phyloP scores from a whole-genome alignment of 2,888 invertebrate species.

The Clistopyga incitator region DNA sequence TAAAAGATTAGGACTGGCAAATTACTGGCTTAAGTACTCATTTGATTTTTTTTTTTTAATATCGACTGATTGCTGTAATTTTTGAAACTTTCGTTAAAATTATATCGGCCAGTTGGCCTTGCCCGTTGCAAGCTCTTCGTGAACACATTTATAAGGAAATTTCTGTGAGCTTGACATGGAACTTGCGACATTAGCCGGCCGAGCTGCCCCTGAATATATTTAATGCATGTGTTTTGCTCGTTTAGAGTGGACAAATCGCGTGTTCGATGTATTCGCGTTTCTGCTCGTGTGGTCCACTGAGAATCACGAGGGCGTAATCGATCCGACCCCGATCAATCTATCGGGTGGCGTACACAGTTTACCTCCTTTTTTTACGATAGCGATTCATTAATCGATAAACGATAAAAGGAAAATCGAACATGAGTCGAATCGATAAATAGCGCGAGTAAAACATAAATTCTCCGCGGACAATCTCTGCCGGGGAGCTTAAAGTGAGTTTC shows the following conservation, averaged over 20 bases:
- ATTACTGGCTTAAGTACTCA: too few species aligned
- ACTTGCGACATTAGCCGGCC: conserved; percentile 24
- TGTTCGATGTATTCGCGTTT: conserved; percentile 30
- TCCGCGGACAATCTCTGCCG: not conserved
- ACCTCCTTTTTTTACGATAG: not conserved
- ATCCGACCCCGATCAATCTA: conserved; percentile 58
- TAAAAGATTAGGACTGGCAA: too few species aligned
- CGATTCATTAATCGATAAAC: not conserved
- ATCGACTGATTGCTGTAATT: not conserved
- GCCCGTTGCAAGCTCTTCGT: not conserved
- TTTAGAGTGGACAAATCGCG: conserved; percentile 41
- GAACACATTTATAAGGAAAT: not conserved
- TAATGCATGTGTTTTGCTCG: conserved; percentile 64
- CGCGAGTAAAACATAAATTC: conserved; percentile 46
- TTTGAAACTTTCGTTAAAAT: not conserved
- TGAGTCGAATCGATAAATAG: not conserved
- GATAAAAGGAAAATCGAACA: not conserved
- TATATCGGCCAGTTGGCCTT: not conserved
- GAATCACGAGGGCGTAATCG: conserved; percentile 61
- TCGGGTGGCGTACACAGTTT: conserved; percentile 44
- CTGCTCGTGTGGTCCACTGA: conserved; percentile 36
- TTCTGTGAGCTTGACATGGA: not conserved
- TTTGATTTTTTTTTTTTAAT: not conserved
- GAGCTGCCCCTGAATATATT: conserved; percentile 44
- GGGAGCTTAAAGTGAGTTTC: conserved; percentile 38